Percentiles rank a stretch among this genome's conserved stretches.
Evolutionary conservation across 2,888 invertebrate genomes (phyloP).

Genomic region (Lymantria dispar): DNA sequence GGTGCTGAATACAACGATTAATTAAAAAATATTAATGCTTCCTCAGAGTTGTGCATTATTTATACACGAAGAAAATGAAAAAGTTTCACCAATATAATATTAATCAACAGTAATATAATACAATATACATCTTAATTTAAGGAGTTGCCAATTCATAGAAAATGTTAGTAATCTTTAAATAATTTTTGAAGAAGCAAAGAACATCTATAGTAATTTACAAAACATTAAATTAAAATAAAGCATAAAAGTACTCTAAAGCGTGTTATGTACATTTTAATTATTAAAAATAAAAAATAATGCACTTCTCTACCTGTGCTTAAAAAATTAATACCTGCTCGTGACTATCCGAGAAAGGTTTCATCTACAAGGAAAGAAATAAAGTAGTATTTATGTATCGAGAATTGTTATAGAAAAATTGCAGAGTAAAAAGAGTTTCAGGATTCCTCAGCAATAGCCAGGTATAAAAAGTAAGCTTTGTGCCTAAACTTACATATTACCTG

Average conservation of each 20-base stretch:
- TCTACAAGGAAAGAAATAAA: slow-evolving; percentile 77
- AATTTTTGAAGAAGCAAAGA: slow-evolving; percentile 46
- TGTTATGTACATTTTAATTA: slow-evolving; percentile 45
- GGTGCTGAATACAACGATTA: slow-evolving; percentile 20
- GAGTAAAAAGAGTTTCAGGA: slow-evolving; percentile 4
- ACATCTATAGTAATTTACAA: slow-evolving; percentile 13
- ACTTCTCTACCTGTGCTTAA: slow-evolving; percentile 63
- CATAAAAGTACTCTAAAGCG: slow-evolving; percentile 38
- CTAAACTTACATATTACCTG: no score
- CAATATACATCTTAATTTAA: no score
- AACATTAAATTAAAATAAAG: slow-evolving; percentile 33
- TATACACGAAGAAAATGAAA: no score
- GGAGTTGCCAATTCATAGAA: no score
- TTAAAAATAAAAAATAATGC: slow-evolving; percentile 53
- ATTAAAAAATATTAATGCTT: slow-evolving; percentile 23
- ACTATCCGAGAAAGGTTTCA: slow-evolving; percentile 82
- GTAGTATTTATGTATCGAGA: slow-evolving; percentile 29
- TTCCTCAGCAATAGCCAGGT: slow-evolving; percentile 6
- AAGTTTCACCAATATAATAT: no score
- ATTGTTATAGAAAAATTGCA: slow-evolving; percentile 16
- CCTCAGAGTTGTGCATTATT: slow-evolving; percentile 23
- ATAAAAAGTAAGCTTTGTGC: no score
- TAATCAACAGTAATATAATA: no score
- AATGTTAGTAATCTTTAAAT: slow-evolving; percentile 15
- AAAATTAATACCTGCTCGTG: slow-evolving; percentile 75